Evolutionary conservation across 2,888 invertebrate genomes (phyloP).

Genomic region (Schrankia costaestrigalis): DNA sequence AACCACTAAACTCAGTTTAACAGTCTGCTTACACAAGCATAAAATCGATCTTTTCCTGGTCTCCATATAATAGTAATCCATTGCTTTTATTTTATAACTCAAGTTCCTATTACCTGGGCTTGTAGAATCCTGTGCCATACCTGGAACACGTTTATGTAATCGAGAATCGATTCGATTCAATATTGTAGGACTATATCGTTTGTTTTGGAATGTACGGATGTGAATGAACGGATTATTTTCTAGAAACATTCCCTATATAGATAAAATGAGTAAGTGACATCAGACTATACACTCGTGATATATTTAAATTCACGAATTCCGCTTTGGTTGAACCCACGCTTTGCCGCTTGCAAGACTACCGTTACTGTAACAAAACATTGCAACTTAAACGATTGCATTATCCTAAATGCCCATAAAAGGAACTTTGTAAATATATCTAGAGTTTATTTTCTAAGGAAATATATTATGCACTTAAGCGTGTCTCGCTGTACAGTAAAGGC

Average conservation of each 20-base stretch:
- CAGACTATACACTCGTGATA: constrained; percentile 16
- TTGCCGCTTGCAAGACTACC: constrained; percentile 35
- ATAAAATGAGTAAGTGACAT: constrained; percentile 12
- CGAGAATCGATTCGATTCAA: constrained; percentile 34
- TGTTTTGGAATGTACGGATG: constrained; percentile 24
- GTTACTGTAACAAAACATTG: constrained; percentile 49
- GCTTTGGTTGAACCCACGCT: constrained; percentile 32
- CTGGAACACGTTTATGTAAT: constrained; percentile 41
- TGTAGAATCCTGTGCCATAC: constrained; percentile 39
- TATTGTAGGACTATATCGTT: constrained; percentile 25
- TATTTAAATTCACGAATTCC: constrained; percentile 40
- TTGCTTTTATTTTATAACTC: constrained; percentile 51
- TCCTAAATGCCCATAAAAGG: constrained; percentile 53
- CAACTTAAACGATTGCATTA: constrained; percentile 54
- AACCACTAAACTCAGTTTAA: constrained; percentile 35
- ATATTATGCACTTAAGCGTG: constrained; percentile 14
- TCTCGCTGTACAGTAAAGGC: constrained; percentile 9
- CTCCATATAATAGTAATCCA: constrained; percentile 41
- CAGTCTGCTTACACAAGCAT: constrained; percentile 37
- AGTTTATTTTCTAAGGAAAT: constrained; percentile 36
- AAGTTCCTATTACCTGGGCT: constrained; percentile 42
- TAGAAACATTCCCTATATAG: constrained; percentile 13
- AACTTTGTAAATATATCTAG: constrained; percentile 34
- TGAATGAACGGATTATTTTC: constrained; percentile 18
- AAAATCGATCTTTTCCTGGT: constrained; percentile 44